phyloP scores from a whole-genome alignment of 2,888 invertebrate species.

The Empis stercorea region DNA sequence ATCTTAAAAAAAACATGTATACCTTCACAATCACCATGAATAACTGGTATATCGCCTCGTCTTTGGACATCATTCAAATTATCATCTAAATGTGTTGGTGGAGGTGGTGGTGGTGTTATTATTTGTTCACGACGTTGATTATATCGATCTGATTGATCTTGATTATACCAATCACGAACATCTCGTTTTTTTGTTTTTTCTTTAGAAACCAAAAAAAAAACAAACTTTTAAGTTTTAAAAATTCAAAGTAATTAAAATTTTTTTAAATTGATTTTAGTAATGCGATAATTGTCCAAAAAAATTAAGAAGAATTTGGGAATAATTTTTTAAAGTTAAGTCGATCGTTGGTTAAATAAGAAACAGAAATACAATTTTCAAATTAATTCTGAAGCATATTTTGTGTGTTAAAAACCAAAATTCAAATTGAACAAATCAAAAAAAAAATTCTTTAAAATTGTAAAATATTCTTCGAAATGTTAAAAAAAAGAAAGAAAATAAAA shows the following conservation, averaged over 20 bases:
- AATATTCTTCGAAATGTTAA: too few relatives aligned
- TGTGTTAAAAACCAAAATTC: too few relatives aligned
- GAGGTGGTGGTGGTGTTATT: constrained; percentile 23
- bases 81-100: constrained; percentile 15
- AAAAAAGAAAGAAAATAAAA: too few relatives aligned
- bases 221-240: background rate
- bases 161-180: constrained; percentile 32
- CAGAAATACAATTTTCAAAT: too few relatives aligned
- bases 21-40: constrained; percentile 47
- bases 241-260: background rate
- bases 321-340: too few relatives aligned
- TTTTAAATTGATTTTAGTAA: too few relatives aligned
- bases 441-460: too few relatives aligned
- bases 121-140: constrained; percentile 24
- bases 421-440: too few relatives aligned
- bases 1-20: constrained; percentile 11
- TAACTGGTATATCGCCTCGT: constrained; percentile 54
- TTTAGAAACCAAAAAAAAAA: constrained; percentile 9
- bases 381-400: too few relatives aligned
- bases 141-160: constrained; percentile 27
- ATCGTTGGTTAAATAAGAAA: too few relatives aligned
- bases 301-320: too few relatives aligned
- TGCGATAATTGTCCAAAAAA: too few relatives aligned
- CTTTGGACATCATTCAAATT: constrained; percentile 35
- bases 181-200: constrained; percentile 37